These are phyloP conservation scores for Psephotus haematonotus DNA, from an alignment of 2,113 vertebrate species.

Conservation along the genomic window DNA sequence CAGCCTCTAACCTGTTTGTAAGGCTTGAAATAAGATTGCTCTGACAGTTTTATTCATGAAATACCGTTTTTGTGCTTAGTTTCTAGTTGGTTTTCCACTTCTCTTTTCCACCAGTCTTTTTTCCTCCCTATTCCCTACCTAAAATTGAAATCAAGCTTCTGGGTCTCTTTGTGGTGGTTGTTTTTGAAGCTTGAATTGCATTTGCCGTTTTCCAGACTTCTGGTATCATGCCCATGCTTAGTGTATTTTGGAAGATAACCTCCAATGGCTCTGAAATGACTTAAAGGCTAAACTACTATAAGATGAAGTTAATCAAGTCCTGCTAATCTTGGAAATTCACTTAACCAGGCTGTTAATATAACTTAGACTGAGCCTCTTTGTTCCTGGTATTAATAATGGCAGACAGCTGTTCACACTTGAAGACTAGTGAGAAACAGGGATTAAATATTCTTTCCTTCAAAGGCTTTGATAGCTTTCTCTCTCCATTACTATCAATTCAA, in stretches of 20 bases:
- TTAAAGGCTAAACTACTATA: slow-evolving; percentile 35
- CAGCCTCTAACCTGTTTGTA: background rate
- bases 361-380: background rate
- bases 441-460: slow-evolving; percentile 7
- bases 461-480: background rate
- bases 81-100: background rate
- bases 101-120: background rate
- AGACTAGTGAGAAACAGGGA: background rate
- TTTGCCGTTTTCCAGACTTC: slow-evolving; percentile 17
- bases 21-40: background rate
- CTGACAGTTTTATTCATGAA: background rate
- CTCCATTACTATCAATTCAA: background rate
- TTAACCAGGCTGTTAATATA: slow-evolving; percentile 21
- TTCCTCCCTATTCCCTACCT: background rate
- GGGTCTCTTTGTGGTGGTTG: background rate
- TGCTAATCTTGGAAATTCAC: slow-evolving; percentile 27
- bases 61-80: background rate
- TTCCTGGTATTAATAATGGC: slow-evolving; percentile 34
- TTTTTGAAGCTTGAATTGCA: slow-evolving; percentile 13
- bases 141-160: background rate
- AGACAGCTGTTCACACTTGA: slow-evolving; percentile 46
- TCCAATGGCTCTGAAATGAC: slow-evolving; percentile 19
- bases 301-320: slow-evolving; percentile 12
- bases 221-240: background rate
- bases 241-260: slow-evolving; percentile 51